Base-by-base conservation (phyloP, 2,113 vertebrate species). In the Hyaena hyaena region DNA sequence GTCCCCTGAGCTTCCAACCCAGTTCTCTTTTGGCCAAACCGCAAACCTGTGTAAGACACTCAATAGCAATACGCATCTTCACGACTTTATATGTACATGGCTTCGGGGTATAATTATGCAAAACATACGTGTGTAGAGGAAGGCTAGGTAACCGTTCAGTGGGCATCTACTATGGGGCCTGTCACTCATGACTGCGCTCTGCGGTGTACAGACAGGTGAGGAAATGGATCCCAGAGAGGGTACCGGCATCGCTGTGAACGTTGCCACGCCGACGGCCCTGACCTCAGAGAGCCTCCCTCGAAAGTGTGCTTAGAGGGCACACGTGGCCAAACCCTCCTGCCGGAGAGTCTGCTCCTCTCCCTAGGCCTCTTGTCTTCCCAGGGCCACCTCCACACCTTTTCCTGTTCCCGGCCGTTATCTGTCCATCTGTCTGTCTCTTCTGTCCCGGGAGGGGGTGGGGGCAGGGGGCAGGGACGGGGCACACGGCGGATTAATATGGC, bases 401-500 rank as follows among this genome's bases (percentile, higher is more conserved):
- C n/a, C 63, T n/a, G 35, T 15, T 0, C 43, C 69, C 0, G 21
- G 88, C 95, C 35, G 9, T 11, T n/a, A 50, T 96, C 93, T 10
- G 0, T 90, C 96, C 83, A 50, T 97, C 95, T 69, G 4, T 90
- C 97, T 28, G 48, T 97, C 98, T 90, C 97, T 96, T 93, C 90
- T 0, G 0, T 86, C 94, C 94, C 94, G 43, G 11, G 88, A 68
- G 84, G 24, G 65, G 39, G 76, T 55, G 93, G 71, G 90, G 65
- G 92, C 93, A 68, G 97, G 83, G 80, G 96, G 79, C 69, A 48
- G 97, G 88, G 95, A 95, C 0, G 8, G 97, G 83, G 88, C 95
- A 43, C 82, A 45, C 31, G 26, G 97, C 95, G 98, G 98, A 97
- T 98, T 97, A 97, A 95, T 95, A 97, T 96, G 97, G 98, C 82